A percentile compares a stretch with the other conserved stretches of the same genome.
phyloP scores from a whole-genome alignment of 2,797 vertebrate genomes.

The Dallia pectoralis region DNA sequence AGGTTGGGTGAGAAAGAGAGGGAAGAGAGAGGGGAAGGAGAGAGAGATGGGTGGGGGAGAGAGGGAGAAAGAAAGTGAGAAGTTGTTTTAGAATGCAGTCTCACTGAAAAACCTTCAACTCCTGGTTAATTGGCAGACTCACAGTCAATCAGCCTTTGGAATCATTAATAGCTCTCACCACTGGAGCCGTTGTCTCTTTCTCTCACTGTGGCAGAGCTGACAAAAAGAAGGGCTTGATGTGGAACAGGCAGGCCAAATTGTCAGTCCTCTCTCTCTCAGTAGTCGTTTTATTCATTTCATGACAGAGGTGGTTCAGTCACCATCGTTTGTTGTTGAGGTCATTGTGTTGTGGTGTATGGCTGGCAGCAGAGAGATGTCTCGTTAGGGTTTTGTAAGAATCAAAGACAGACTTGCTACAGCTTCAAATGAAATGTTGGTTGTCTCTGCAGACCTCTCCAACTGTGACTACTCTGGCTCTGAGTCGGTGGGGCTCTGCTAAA shows the following conservation, averaged over 20 bases:
- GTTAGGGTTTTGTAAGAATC: background rate
- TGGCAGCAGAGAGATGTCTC: background rate
- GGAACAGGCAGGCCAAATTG: no score
- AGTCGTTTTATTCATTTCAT: conserved; percentile 34
- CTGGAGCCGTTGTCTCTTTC: background rate
- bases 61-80: background rate
- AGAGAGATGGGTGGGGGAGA: no score
- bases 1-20: no score
- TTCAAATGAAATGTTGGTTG: background rate
- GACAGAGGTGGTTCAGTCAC: background rate
- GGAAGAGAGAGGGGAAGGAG: no score
- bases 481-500: background rate
- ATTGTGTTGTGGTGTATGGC: background rate
- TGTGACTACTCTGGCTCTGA: background rate
- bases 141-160: conserved; percentile 17
- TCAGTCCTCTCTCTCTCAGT: background rate
- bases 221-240: no score
- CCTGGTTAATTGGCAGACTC: conserved; percentile 31
- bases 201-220: no score
- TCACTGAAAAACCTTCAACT: conserved; percentile 17
- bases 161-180: conserved; percentile 20
- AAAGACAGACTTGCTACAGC: background rate
- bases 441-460: background rate
- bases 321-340: background rate
- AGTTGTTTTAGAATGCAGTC: background rate